A percentile compares a stretch with the other conserved stretches of the same genome.
These are phyloP conservation scores for Chelonus insularis DNA, from an alignment of 1,140 invertebrate species.

Conservation along the genomic window DNA sequence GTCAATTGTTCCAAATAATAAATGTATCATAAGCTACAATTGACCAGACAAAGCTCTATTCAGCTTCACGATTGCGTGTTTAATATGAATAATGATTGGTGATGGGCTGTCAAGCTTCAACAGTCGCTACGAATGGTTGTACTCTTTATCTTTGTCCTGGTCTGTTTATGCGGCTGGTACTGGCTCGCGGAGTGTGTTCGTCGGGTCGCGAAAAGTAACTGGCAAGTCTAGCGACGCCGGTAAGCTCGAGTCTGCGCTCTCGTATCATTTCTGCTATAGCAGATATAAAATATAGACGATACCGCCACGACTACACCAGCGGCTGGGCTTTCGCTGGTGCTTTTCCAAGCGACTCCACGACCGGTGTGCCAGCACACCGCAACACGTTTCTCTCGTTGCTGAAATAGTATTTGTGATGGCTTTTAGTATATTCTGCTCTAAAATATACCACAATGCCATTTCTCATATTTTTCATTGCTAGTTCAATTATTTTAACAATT, in stretches of 20 bases:
- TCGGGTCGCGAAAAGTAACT: conserved; percentile 53
- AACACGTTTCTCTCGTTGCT: neutral
- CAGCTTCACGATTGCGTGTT: too few species aligned
- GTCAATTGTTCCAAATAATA: neutral
- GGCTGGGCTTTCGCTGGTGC: conserved; percentile 11
- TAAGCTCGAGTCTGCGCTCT: conserved; percentile 46
- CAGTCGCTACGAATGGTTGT: too few species aligned
- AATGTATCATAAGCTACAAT: neutral
- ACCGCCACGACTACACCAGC: conserved; percentile 26
- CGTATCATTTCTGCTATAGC: conserved; percentile 38
- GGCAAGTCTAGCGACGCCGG: conserved; percentile 42
- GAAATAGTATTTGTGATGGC: too few species aligned
- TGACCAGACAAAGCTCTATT: neutral
- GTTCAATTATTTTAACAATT: conserved; percentile 10
- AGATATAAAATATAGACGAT: conserved; percentile 46
- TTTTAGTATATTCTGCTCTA: neutral
- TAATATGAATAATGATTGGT: too few species aligned
- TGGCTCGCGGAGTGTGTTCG: conserved; percentile 40
- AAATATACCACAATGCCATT: conserved; percentile 7
- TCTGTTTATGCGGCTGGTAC: neutral
- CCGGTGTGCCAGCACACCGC: neutral
- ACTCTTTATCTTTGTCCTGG: too few species aligned
- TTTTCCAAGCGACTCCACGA: conserved; percentile 5
- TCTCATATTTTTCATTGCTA: neutral
- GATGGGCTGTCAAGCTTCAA: too few species aligned